These are phyloP conservation scores for Scopus umbretta DNA, from an alignment of 2,113 vertebrate species.

Conservation along the genomic window DNA sequence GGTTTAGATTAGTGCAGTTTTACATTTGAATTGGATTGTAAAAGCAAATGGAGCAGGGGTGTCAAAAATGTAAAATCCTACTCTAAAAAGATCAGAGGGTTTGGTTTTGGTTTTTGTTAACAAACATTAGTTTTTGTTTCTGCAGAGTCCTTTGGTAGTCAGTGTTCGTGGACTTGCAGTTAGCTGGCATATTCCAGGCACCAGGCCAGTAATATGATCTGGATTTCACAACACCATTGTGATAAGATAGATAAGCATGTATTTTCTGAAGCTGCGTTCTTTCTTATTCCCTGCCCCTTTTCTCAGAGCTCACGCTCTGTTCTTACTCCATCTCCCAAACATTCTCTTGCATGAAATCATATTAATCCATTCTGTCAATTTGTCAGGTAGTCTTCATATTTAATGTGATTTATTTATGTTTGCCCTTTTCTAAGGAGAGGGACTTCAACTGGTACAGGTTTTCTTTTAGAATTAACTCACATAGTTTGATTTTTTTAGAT, in stretches of 20 bases:
- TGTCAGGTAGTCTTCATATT: not conserved
- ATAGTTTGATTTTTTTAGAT: not conserved
- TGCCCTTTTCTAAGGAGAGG: not conserved
- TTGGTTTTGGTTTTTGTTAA: not conserved
- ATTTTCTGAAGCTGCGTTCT: not conserved
- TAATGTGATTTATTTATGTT: not conserved
- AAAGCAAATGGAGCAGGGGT: not conserved
- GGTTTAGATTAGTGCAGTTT: not conserved
- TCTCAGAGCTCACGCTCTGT: not conserved
- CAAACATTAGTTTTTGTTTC: not conserved
- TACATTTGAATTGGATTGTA: not conserved
- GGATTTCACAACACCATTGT: slow-evolving; percentile 9
- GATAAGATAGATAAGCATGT: slow-evolving; percentile 17
- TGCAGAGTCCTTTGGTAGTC: not conserved
- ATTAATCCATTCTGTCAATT: not conserved
- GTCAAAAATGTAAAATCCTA: not conserved
- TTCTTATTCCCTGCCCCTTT: not conserved
- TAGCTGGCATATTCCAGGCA: slow-evolving; percentile 15
- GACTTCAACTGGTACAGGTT: not conserved
- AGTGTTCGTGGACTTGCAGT: not conserved
- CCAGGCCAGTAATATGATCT: slow-evolving; percentile 27
- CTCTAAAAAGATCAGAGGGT: not conserved
- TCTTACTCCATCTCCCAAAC: not conserved
- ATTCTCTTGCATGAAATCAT: not conserved
- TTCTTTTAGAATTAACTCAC: not conserved